A percentile compares a stretch with the other conserved stretches of the same genome.
These are phyloP conservation scores for Psittacus erithacus DNA, from an alignment of 2,113 vertebrate genomes.

Conservation along the genomic window DNA sequence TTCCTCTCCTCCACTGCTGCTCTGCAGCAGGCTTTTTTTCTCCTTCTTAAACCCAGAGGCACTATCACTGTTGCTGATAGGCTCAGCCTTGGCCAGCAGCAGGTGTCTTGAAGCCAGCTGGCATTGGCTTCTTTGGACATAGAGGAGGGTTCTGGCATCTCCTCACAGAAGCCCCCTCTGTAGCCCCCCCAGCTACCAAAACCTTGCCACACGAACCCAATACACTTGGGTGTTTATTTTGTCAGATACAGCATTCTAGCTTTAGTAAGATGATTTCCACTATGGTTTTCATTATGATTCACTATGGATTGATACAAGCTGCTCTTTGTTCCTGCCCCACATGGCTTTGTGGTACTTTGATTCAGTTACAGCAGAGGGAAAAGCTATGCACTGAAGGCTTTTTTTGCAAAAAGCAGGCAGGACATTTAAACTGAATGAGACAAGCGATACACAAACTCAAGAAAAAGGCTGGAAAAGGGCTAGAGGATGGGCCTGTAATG, in stretches of 20 bases:
- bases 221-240: not conserved
- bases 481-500: not conserved
- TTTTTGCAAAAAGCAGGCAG: not conserved
- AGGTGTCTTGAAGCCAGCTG: not conserved
- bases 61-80: not conserved
- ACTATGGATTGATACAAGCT: not conserved
- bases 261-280: not conserved
- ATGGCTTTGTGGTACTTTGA: not conserved
- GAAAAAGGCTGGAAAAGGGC: not conserved
- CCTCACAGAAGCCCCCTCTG: not conserved
- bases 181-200: not conserved
- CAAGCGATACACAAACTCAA: not conserved
- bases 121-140: not conserved
- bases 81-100: not conserved
- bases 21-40: too few species aligned
- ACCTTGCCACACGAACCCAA: not conserved
- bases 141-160: not conserved
- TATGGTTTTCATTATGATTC: not conserved
- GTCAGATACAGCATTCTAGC: not conserved
- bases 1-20: not conserved
- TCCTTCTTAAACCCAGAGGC: not conserved
- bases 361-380: not conserved
- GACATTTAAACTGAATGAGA: not conserved
- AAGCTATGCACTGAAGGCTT: not conserved
- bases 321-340: not conserved